Conservation (phyloP, 2,888 invertebrate species). For the Drosophila formosana region DNA sequence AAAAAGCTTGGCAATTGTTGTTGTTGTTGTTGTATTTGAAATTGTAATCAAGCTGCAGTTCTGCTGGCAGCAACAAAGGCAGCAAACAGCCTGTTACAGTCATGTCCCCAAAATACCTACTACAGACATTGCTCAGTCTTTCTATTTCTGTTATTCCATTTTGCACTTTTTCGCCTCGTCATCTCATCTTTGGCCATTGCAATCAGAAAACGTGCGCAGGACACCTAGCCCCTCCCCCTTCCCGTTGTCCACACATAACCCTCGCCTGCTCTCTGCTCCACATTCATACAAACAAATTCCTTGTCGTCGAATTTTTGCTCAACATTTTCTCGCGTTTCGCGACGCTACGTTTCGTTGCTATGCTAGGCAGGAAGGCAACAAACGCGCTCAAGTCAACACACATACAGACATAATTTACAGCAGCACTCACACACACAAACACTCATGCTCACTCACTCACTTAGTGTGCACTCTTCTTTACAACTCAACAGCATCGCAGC, state of each 20-base stretch:
- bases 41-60: conserved; percentile 59
- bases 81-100: conserved; percentile 5
- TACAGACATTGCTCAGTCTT: conserved; percentile 10
- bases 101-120: conserved; percentile 16
- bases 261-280: conserved; percentile 20
- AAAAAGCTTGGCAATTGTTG: conserved; percentile 9
- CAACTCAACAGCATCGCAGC: conserved; percentile 61
- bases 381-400: conserved; percentile 12
- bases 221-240: conserved; percentile 41
- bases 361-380: conserved; percentile 56
- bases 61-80: conserved; percentile 4
- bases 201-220: conserved; percentile 56
- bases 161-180: conserved; percentile 57
- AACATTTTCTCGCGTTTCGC: conserved; percentile 51
- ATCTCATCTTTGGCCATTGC: conserved; percentile 67
- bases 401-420: conserved; percentile 9
- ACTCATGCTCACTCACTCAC: conserved; percentile 38
- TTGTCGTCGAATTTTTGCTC: conserved; percentile 49
- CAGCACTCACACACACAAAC: conserved; percentile 4
- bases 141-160: conserved; percentile 27
- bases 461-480: conserved; percentile 61
- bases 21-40: conserved; percentile 33
- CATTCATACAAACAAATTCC: conserved; percentile 42
- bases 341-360: conserved; percentile 27
- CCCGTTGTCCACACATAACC: conserved; percentile 14